A percentile compares a stretch with the other conserved stretches of the same genome.
phyloP scores from a whole-genome alignment of 2,888 invertebrate genomes.

The Lordiphosa fenestrarum region DNA sequence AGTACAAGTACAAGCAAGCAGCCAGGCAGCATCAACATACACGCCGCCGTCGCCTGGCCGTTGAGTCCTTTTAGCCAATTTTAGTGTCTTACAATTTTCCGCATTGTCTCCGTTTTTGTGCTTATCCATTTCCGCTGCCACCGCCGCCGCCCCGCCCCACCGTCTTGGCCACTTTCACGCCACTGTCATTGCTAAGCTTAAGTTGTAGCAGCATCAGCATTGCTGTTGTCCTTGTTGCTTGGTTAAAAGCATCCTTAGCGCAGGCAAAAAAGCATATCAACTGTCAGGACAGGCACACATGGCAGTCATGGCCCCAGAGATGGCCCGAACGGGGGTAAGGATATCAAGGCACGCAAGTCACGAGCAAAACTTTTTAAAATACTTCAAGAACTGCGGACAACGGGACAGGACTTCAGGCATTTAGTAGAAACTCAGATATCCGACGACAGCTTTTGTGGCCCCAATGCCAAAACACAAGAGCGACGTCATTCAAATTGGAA shows the following conservation, averaged over 20 bases:
- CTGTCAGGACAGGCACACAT: conserved; percentile 24
- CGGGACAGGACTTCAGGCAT: too few species aligned
- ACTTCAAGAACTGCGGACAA: too few species aligned
- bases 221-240: conserved; percentile 31
- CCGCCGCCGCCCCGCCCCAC: not conserved
- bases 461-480: too few species aligned
- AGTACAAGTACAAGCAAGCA: conserved; percentile 4
- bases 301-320: not conserved
- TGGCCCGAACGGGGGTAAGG: conserved; percentile 14
- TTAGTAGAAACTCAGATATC: too few species aligned
- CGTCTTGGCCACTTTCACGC: conserved; percentile 34
- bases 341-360: not conserved
- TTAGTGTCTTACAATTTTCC: conserved; percentile 68
- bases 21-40: conserved; percentile 38
- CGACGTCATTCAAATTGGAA: too few species aligned
- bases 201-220: conserved; percentile 57
- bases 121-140: conserved; percentile 35
- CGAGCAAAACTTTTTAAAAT: not conserved
- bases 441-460: too few species aligned
- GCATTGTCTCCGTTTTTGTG: conserved; percentile 65
- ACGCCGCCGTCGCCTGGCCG: conserved; percentile 22
- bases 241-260: conserved; percentile 61
- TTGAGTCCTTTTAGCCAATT: conserved; percentile 67
- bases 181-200: conserved; percentile 62
- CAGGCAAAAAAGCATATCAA: conserved; percentile 41